Base-by-base conservation (phyloP, 2,797 vertebrate genomes). In the Ceryle rudis region DNA sequence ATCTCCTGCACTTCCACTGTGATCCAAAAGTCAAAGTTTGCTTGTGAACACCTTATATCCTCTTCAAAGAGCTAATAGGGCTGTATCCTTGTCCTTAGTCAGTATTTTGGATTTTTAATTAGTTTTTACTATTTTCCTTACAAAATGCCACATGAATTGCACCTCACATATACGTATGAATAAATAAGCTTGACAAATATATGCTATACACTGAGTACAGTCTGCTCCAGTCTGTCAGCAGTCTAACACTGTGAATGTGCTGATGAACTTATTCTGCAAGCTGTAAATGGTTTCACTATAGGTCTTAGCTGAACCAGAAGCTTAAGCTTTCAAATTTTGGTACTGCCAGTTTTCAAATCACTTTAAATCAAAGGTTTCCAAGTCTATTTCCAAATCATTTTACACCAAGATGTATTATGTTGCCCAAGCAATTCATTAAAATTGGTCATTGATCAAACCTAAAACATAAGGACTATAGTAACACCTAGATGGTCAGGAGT, bases 181-280 rank as follows among this genome's bases (percentile, higher is more conserved):
- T 87, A 54, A 47, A 47, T 69, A 91, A 96, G 10, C 47, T 66
- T 87, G 64, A 77, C 19, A 85, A 80, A 74, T 47, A 19, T 19
- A 65, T 26, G 4, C 18, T 49, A 28, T 72, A 22, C 28, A 29
- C 54, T 3, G 20, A 81, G 44, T 65, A 90, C 9, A 51, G 8
- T 93, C 92, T 97, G 25, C 41, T 35, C 17, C 64, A 51, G 37
- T 44, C 65, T 91, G 85, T 70, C 57, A 26, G 89, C 54, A 67
- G 42, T 39, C 23, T 80, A 70, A 61, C 26, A 39, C 11, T n/a
- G 21, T 44, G 41, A 44, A 44, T 23, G 21, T 14, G 12, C 49
- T 77, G 71, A 79, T 86, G 16, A 97, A 92, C 95, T 87, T 93
- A 92, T 93, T 95, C 89, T 95, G 82, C 28, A 62, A 94, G 44